Evolutionary conservation across 2,113 vertebrate genomes (phyloP).

Genomic region (Phainopepla nitens): DNA sequence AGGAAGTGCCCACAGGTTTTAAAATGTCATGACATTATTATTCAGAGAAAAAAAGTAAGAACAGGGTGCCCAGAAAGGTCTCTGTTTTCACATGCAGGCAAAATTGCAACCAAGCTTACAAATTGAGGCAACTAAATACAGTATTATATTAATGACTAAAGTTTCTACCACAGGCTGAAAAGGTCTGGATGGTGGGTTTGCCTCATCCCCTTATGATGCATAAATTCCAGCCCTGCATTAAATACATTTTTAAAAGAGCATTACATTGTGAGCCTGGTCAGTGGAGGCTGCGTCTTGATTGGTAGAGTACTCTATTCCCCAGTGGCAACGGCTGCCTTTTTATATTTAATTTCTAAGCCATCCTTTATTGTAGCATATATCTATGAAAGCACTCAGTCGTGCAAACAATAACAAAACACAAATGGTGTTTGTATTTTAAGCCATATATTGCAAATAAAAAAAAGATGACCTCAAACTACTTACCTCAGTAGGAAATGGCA

Average conservation of each 20-base stretch:
- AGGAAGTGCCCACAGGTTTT: background rate
- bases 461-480: constrained; percentile 51
- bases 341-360: constrained; percentile 37
- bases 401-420: constrained; percentile 31
- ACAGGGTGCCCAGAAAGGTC: background rate
- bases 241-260: background rate
- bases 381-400: constrained; percentile 41
- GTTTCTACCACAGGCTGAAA: background rate
- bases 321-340: constrained; percentile 56
- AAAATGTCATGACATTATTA: background rate
- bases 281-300: background rate
- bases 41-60: background rate
- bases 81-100: background rate
- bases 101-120: background rate
- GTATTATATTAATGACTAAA: background rate
- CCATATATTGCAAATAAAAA: background rate
- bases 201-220: background rate
- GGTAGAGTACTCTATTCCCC: constrained; percentile 47
- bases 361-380: background rate
- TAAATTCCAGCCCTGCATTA: background rate
- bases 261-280: constrained; percentile 16
- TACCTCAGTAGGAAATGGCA: background rate
- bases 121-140: background rate
- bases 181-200: background rate
- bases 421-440: constrained; percentile 38